Percentiles rank a stretch among this genome's conserved stretches.
Evolutionary conservation across 2,113 vertebrate genomes (phyloP).

Genomic region (Mormyrus iriodes): DNA sequence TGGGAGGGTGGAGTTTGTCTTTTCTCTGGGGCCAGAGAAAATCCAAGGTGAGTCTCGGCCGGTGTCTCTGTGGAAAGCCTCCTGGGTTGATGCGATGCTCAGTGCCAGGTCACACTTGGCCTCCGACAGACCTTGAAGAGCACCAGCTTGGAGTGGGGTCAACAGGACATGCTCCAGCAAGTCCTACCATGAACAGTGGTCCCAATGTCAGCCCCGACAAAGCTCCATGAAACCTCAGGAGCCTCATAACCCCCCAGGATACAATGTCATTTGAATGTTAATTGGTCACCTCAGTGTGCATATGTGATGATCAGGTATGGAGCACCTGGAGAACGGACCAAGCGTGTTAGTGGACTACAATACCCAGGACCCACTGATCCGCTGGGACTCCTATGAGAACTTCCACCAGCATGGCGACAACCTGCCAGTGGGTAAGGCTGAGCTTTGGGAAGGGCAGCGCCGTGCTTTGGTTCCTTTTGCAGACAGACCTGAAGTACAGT

Average conservation of each 20-base stretch:
- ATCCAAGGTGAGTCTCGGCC: constrained; percentile 74
- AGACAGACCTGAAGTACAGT: background rate
- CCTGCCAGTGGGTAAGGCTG: constrained; percentile 65
- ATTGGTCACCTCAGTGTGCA: background rate
- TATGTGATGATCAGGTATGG: constrained; percentile 68
- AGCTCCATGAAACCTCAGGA: background rate
- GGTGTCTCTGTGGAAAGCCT: background rate
- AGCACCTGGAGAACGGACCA: constrained; percentile 88
- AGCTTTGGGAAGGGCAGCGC: background rate
- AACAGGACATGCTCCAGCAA: background rate
- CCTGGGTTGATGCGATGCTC: background rate
- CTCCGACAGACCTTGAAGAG: background rate
- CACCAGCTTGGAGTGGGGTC: background rate
- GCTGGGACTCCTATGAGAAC: constrained; percentile 96
- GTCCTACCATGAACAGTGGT: background rate
- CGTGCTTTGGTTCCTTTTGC: background rate
- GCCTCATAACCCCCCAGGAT: background rate
- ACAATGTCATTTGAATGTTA: background rate
- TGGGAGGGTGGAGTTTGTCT: constrained; percentile 94
- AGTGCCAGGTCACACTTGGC: background rate
- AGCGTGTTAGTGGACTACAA: constrained; percentile 95
- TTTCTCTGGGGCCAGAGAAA: constrained; percentile 95
- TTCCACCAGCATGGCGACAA: constrained; percentile 77
- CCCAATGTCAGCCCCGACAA: background rate
- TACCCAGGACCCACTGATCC: constrained; percentile 87